Evolutionary conservation across 2,888 invertebrate genomes (phyloP).

Genomic region (Crossocerus cetratus): DNA sequence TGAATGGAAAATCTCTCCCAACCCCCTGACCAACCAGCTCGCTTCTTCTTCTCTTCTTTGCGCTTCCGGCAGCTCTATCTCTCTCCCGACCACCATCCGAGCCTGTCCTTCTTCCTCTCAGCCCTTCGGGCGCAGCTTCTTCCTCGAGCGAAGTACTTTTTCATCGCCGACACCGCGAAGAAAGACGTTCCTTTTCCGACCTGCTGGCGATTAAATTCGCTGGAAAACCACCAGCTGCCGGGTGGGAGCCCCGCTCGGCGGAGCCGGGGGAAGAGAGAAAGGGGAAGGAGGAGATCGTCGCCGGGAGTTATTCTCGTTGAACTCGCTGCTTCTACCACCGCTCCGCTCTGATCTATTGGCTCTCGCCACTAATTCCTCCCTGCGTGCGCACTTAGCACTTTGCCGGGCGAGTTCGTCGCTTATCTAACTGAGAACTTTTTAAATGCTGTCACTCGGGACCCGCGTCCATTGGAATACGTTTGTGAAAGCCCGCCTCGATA

Average conservation of each 20-base stretch:
- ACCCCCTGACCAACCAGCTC: conserved; percentile 10
- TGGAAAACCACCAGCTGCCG: conserved; percentile 27
- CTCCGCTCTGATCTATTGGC: conserved; percentile 1
- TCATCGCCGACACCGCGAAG: conserved; percentile 24
- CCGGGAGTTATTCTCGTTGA: conserved; percentile 2
- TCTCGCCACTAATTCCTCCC: conserved; percentile 12
- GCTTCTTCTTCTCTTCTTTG: not conserved
- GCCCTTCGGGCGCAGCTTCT: not conserved
- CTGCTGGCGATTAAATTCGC: conserved; percentile 48
- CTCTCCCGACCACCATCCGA: conserved; percentile 2
- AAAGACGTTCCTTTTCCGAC: conserved; percentile 47
- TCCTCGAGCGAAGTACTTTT: conserved; percentile 11
- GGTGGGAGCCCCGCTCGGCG: too few species aligned
- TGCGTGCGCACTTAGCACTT: too few species aligned
- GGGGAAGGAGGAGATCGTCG: not conserved
- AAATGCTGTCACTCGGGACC: too few species aligned
- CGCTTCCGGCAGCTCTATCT: not conserved
- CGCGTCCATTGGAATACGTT: too few species aligned
- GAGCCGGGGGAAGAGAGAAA: too few species aligned
- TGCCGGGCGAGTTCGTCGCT: too few species aligned
- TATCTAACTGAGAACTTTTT: too few species aligned
- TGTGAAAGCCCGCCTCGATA: too few species aligned
- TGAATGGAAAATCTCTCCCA: conserved; percentile 61
- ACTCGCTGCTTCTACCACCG: conserved; percentile 7
- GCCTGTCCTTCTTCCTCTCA: not conserved